Evolutionary conservation across 2,113 vertebrate genomes (phyloP).

Genomic region (Hystrix cristata): DNA sequence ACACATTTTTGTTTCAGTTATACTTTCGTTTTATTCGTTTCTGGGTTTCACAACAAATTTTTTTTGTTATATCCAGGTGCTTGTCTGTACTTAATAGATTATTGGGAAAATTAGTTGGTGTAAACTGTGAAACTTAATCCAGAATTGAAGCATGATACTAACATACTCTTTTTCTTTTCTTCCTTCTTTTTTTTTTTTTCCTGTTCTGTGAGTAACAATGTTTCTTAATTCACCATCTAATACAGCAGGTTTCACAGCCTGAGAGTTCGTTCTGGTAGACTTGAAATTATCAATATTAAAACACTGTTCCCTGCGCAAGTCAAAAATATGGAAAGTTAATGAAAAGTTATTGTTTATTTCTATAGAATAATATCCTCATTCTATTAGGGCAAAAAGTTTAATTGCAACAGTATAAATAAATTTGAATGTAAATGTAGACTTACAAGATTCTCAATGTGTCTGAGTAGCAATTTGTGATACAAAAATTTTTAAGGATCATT

Average conservation of each 20-base stretch:
- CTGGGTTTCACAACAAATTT: neutral
- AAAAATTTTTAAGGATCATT: neutral
- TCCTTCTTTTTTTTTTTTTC: neutral
- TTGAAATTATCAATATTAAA: conserved; percentile 40
- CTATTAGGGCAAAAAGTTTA: neutral
- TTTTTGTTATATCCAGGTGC: neutral
- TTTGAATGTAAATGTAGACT: neutral
- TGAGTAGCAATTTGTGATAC: neutral
- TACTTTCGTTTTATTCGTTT: neutral
- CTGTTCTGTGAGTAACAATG: neutral
- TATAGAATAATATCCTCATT: neutral
- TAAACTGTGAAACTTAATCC: conserved; percentile 23
- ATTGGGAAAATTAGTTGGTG: neutral
- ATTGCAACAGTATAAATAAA: neutral
- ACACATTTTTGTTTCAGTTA: neutral
- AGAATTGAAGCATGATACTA: neutral
- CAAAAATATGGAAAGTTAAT: neutral
- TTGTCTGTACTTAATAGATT: neutral
- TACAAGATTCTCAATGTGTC: neutral
- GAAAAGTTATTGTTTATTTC: neutral
- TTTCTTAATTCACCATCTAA: conserved; percentile 19
- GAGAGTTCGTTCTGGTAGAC: neutral
- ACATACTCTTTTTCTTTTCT: neutral
- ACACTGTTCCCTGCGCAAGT: neutral
- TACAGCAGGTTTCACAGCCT: neutral